Base-by-base conservation (phyloP, 2,888 invertebrate species). In the Myopa testacea region DNA sequence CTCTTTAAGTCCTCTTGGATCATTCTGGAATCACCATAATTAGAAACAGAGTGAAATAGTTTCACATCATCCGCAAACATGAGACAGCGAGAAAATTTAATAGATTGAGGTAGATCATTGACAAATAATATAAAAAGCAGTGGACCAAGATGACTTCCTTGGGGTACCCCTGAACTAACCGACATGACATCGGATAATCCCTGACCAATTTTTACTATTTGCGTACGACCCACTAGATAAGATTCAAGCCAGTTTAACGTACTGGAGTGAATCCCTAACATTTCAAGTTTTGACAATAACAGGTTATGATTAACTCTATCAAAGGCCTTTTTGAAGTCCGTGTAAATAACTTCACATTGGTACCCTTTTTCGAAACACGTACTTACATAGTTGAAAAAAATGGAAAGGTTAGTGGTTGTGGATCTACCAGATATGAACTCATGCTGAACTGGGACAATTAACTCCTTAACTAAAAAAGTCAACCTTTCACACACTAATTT, bases 381-480 rank as follows among this genome's bases (percentile, higher is more conserved):
- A 26, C 26, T 14, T 19, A 34, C 71, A 26, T 58, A 52, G 52
- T 71, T 52, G 8, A 7, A 37, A 26, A 34, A 55, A 71, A 71
- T 58, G 4, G 26, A 8, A 5, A 62, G 26, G n/a, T 19, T 62
- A 10, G 62, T 26, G 14, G 38, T 4, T 8, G 68, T 68, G 14
- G 68, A 68, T 50, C 68, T 40, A 0, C 40, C 68, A 5, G 68
- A n/a, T 34, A 68, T 68, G 68, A 68, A 68, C 19, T 40, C 50
- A 40, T 68, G 68, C 50, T 68, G 68, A n/a, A 40, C 8, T 16
- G 10, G 68, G 7, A 37, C n/a, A 4, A 68, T 68, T 10, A 38
- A 10, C 8, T 37, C 68, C 34, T 68, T 68, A n/a, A 68, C 40
- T 40, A 8, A n/a, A 10, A 68, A 68, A 37, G 34, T n/a, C n/a